Base-by-base conservation (phyloP, 92 coral and sea anemone genomes). In the Epizoanthus stellaris region DNA sequence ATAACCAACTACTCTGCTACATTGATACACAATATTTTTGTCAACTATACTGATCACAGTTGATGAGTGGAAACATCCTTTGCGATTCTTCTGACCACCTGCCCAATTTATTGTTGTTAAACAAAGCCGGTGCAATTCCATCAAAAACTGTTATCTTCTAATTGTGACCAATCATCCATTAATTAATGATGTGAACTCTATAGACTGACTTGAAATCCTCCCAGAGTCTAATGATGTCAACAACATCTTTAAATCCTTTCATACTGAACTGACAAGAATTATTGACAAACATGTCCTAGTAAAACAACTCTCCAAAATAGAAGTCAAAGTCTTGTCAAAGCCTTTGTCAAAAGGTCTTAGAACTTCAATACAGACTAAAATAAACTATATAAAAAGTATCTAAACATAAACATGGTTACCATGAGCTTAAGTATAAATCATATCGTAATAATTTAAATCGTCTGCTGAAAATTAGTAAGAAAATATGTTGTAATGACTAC, bases 281-380 rank as follows among this genome's bases (percentile, higher is more conserved):
- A 53, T 82, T 67, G 77, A 82, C 60, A 82, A 43, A 16, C 77
- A 68, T 49, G 86, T 82, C 40, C 86, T 77, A 38, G 56, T 82
- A 36, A 82, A 70, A 40, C 5, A 54, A 47, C 67, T 82, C 9
- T 67, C 77, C 25, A 52, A 52, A 67, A 82, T 39, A 56, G 20
- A 67, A 52, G 36, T 65, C 11, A 17, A 39, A 11, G n/a, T 67
- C 0, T n/a, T 19, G 43, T 49, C 86, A n/a, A n/a, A n/a, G n/a
- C n/a, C n/a, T 67, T 77, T 77, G 67, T 82, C n/a, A 82, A 82
- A 67, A 15, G 86, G 86, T 34, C 58, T 82, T 2, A 45, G 52
- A 21, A 75, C 54, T 14, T 82, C 77, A 47, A 82, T 82, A 47
- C n/a, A n/a, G n/a, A n/a, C n/a, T n/a, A n/a, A n/a, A n/a, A n/a